Percentiles rank a stretch among this genome's conserved stretches.
Evolutionary conservation across 2,888 invertebrate species (phyloP).

Genomic region (Lasioglossum leucozonium): DNA sequence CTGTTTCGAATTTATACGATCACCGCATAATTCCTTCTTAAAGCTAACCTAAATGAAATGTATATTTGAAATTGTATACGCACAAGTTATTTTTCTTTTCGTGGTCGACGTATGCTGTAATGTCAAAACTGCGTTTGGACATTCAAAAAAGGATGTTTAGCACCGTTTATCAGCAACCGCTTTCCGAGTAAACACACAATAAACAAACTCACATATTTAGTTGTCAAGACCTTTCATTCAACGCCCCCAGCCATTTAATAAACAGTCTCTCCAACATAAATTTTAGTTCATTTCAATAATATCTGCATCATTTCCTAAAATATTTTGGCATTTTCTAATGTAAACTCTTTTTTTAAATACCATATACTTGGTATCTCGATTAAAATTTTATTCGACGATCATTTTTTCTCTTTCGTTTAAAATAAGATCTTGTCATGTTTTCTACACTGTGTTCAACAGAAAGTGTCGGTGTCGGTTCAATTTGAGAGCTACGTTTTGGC

Average conservation of each 20-base stretch:
- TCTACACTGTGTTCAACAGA: neutral
- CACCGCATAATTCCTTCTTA: neutral
- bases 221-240: conserved; percentile 28
- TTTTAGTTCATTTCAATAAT: neutral
- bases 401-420: neutral
- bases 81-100: conserved; percentile 37
- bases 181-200: conserved; percentile 28
- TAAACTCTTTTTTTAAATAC: neutral
- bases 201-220: conserved; percentile 40
- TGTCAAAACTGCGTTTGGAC: conserved; percentile 23
- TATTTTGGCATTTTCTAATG: neutral
- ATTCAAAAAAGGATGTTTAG: conserved; percentile 5
- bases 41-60: conserved; percentile 49
- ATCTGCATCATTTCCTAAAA: neutral
- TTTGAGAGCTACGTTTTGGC: conserved; percentile 43
- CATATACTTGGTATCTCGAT: neutral
- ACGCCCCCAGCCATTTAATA: conserved; percentile 49
- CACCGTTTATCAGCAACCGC: conserved; percentile 29
- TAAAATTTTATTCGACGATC: neutral
- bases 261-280: conserved; percentile 58
- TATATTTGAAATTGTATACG: conserved; percentile 37
- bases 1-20: neutral
- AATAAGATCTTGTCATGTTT: conserved; percentile 30
- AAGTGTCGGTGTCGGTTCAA: neutral
- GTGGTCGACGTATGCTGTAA: neutral